Base-by-base conservation (phyloP, 2,797 vertebrate species). In the Xenentodon cancila region DNA sequence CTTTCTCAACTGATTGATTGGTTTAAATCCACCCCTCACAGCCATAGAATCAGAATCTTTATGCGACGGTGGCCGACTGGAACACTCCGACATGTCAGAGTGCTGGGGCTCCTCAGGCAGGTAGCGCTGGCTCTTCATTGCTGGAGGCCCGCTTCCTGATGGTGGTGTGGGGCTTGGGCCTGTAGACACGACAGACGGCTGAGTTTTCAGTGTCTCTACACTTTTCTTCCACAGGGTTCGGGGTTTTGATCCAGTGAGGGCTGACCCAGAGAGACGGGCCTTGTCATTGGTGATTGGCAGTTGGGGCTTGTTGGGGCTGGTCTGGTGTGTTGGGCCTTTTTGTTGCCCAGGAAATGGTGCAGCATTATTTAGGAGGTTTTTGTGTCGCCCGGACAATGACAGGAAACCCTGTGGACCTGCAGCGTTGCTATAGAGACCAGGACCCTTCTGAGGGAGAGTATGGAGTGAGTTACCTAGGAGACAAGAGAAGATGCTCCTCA, bases 191-290 rank as follows among this genome's bases (percentile, higher is more conserved):
- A 94, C 89, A 2, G 91, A 79, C 5, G 94, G 91, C 68, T 92
- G 60, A 85, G 91, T 70, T 89, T 97, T 96, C 43, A 99, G 74
- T 0, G 97, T 98, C 62, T 99, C 97, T 20, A 99, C 94, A 0
- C 97, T 98, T 68, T 99, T 99, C 86, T 92, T 98, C 97, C 97
- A 99, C 61, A 99, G 93, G 51, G 96, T 95, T 46, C 97, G 91
- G 0, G 97, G 94, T 49, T 97, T 95, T 4, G 96, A 96, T 5
- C 94, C 95, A 0, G 54, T 69, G 30, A 25, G 12, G 47, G 80
- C 77, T 0, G 83, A 72, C 42, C 89, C 95, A 0, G 46, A 68
- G 30, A 95, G 94, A 58, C 88, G 86, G 37, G 18, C 87, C 88
- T 91, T 90, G 71, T 96, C 95, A 0, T 95, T 89, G 53, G 94